These are phyloP conservation scores for Neosilurus hyrtlii DNA, from an alignment of 2,797 vertebrate species.

Conservation along the genomic window DNA sequence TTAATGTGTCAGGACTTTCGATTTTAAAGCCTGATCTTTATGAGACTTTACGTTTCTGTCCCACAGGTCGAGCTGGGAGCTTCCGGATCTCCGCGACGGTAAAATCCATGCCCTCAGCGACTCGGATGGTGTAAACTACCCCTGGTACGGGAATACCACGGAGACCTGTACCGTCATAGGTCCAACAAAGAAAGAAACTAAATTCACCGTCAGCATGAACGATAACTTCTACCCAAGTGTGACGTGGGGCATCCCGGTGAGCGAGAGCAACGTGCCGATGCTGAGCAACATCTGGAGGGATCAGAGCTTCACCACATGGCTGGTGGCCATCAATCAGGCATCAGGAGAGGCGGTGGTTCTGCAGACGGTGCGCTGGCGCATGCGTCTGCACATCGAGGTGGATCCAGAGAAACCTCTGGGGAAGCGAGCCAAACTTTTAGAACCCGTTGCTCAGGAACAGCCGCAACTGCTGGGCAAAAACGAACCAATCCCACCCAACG, in stretches of 20 bases:
- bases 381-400: slow-evolving; percentile 90
- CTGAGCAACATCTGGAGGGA: slow-evolving; percentile 91
- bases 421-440: slow-evolving; percentile 82
- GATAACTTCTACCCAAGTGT: slow-evolving; percentile 99
- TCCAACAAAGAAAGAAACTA: slow-evolving; percentile 90
- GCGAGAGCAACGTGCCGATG: slow-evolving; percentile 88
- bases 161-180: slow-evolving; percentile 92
- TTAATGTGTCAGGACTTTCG: neutral
- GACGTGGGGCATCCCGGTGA: slow-evolving; percentile 95
- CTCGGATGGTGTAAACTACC: slow-evolving; percentile 96
- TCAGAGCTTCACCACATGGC: slow-evolving; percentile 98
- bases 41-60: neutral
- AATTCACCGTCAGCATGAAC: slow-evolving; percentile 95
- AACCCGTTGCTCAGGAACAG: slow-evolving; percentile 88
- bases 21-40: neutral
- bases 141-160: slow-evolving; percentile 97
- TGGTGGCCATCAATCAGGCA: slow-evolving; percentile 90
- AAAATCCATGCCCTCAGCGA: slow-evolving; percentile 95
- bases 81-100: slow-evolving; percentile 86
- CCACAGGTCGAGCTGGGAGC: slow-evolving; percentile 95
- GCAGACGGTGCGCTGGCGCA: slow-evolving; percentile 94
- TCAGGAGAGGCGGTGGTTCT: slow-evolving; percentile 85
- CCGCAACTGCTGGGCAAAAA: slow-evolving; percentile 89
- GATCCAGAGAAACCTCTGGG: slow-evolving; percentile 85
- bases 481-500: slow-evolving; percentile 87